phyloP scores from a whole-genome alignment of 2,113 vertebrate genomes.

The Lepidothrix coronata region DNA sequence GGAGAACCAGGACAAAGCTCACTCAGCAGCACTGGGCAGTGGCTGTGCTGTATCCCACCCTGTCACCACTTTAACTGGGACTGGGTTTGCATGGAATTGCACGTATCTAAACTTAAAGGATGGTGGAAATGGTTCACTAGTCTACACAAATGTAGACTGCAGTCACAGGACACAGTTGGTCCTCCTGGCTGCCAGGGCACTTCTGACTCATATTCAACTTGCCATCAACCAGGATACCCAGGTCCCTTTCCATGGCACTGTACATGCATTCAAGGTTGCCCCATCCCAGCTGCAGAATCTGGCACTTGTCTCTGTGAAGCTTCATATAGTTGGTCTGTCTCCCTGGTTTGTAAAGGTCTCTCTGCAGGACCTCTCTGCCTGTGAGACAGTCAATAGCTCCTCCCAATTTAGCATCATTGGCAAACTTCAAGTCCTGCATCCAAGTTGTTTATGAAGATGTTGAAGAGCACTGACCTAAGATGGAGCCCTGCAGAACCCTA shows the following conservation, averaged over 20 bases:
- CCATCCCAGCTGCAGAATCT: not conserved
- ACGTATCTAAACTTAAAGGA: not conserved
- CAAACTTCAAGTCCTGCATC: not conserved
- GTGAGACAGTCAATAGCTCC: not conserved
- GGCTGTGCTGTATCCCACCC: rapidly evolving
- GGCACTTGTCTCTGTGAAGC: not conserved
- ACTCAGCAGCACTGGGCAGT: rapidly evolving
- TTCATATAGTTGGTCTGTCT: not conserved
- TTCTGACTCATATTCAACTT: not conserved
- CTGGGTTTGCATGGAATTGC: not conserved
- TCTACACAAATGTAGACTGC: not conserved
- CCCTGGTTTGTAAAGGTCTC: not conserved
- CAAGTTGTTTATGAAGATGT: not conserved
- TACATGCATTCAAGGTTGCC: not conserved
- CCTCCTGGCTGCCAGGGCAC: not conserved
- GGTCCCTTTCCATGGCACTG: not conserved
- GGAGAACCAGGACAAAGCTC: not conserved
- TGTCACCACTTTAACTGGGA: not conserved
- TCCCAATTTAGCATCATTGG: not conserved
- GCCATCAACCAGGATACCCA: rapidly evolving
- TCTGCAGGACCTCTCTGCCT: not conserved
- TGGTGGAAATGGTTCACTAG: not conserved
- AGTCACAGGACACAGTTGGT: not conserved
- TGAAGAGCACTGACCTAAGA: rapidly evolving
- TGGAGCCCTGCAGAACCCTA: not conserved